phyloP scores from a whole-genome alignment of 1,140 invertebrate genomes.

The Agrypnia vestita region DNA sequence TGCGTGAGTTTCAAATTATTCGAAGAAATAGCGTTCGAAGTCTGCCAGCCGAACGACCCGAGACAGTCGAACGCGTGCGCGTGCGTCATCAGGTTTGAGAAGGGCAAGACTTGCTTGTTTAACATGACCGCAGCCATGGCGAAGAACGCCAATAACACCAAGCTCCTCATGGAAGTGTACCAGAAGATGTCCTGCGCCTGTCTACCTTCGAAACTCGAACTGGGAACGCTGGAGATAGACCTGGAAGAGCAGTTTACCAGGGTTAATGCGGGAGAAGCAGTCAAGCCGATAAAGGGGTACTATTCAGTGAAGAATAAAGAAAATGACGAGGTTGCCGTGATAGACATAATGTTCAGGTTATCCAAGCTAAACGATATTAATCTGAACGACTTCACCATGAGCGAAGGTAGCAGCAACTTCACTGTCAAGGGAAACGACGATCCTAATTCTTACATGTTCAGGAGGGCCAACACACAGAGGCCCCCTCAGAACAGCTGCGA shows the following conservation, averaged over 20 bases:
- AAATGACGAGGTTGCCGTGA: conserved; percentile 10
- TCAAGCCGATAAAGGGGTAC: conserved; percentile 22
- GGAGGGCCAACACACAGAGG: background rate
- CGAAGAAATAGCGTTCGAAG: conserved; percentile 14
- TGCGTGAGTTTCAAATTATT: conserved; percentile 28
- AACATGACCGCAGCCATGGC: background rate
- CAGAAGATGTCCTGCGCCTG: conserved; percentile 40
- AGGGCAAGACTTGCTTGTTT: conserved; percentile 27
- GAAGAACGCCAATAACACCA: background rate
- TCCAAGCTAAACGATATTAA: conserved; percentile 24
- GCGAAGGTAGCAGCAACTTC: conserved; percentile 14
- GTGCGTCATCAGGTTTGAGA: conserved; percentile 24
- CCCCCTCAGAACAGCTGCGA: conserved; percentile 8
- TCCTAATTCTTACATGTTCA: conserved; percentile 12
- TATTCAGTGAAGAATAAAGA: conserved; percentile 18
- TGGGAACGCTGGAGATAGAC: conserved; percentile 12
- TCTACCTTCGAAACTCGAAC: conserved; percentile 8
- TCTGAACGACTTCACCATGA: conserved; percentile 22
- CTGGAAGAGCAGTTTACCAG: background rate
- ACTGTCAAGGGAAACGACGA: conserved; percentile 11
- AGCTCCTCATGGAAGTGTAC: conserved; percentile 19
- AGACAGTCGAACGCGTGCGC: background rate
- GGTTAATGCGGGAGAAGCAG: conserved; percentile 25
- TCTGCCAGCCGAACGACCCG: conserved; percentile 11
- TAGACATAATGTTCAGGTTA: conserved; percentile 40